Conservation (phyloP, 1,140 invertebrate species). For the Papilio helenus region DNA sequence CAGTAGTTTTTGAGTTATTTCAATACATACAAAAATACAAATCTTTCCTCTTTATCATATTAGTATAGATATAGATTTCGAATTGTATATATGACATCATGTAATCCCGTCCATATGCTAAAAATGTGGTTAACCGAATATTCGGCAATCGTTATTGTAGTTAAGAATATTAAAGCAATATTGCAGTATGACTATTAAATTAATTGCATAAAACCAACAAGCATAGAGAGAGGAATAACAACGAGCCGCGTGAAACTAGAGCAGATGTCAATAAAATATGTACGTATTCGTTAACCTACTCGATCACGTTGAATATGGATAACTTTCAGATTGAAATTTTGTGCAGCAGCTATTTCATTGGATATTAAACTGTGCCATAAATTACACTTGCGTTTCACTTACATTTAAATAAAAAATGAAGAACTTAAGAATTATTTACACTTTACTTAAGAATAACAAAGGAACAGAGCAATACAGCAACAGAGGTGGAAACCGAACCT, state of each 20-base stretch:
- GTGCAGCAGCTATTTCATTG: slow-evolving; percentile 5
- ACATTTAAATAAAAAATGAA: background rate
- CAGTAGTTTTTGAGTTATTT: too few relatives aligned
- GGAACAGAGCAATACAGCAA: background rate
- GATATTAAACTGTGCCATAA: slow-evolving; percentile 7
- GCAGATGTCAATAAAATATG: slow-evolving; percentile 37
- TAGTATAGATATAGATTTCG: too few relatives aligned
- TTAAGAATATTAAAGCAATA: background rate
- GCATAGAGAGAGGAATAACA: slow-evolving; percentile 9
- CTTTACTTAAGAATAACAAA: background rate
- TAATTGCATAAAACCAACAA: slow-evolving; percentile 28
- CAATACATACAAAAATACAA: too few relatives aligned
- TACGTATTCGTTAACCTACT: slow-evolving; percentile 38
- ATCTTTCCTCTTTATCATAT: too few relatives aligned
- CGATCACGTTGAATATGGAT: slow-evolving; percentile 35
- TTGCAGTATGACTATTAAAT: slow-evolving; percentile 1
- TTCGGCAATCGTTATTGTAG: background rate
- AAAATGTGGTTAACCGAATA: background rate
- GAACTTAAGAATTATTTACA: background rate
- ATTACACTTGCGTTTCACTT: background rate
- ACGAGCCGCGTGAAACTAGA: slow-evolving; percentile 31
- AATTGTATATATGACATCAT: background rate
- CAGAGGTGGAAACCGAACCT: background rate
- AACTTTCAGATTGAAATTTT: slow-evolving; percentile 28
- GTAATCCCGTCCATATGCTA: background rate